Base-by-base conservation (phyloP, 64 coral and sea anemone species). In the Montipora sp. region DNA sequence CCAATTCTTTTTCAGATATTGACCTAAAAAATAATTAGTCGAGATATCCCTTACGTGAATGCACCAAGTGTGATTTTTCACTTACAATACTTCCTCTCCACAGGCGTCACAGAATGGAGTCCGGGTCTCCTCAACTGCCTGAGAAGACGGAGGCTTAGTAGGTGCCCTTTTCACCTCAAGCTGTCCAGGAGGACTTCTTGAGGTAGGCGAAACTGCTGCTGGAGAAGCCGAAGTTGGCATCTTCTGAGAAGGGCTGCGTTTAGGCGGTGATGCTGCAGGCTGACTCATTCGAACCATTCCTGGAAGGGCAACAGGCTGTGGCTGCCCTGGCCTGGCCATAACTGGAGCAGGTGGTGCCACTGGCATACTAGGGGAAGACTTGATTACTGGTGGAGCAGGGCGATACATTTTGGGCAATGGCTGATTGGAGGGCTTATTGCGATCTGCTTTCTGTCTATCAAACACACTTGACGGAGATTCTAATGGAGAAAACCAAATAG, bases 21-120 rank as follows among this genome's bases (percentile, higher is more conserved):
- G 36, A 36, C 36, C 36, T 36, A 36, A 36, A 36, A 36, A 36
- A 2, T 36, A 36, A 36, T 36, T 36, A 36, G 36, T 36, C 36
- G 36, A 36, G 36, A 36, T 2, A 36, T 36, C 2, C 36, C 36
- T 63, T 8, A 63, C 59, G 5, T 57, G 5, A 57, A 57, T 10
- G 5, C 10, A 57, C 53, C 10, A 57, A 57, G 53, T 12, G 13
- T 71, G 68, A 23, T 22, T 21, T 24, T 50, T 5, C 65, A 81
- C 98, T 99, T 96, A 99, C 98, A 96, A 94, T 46, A 99, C 96
- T 84, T 91, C 92, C 75, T 99, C 65, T 46, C 95, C 94, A 75
- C 98, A 99, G 14, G 94, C 92, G 89, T 99, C 91, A 92, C 98
- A 99, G 74, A 96, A 93, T 13, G 98, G 98, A 11, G 95, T 92